Evolutionary conservation across 2,797 vertebrate species (phyloP).

Genomic region (Phoxinus dragarum): DNA sequence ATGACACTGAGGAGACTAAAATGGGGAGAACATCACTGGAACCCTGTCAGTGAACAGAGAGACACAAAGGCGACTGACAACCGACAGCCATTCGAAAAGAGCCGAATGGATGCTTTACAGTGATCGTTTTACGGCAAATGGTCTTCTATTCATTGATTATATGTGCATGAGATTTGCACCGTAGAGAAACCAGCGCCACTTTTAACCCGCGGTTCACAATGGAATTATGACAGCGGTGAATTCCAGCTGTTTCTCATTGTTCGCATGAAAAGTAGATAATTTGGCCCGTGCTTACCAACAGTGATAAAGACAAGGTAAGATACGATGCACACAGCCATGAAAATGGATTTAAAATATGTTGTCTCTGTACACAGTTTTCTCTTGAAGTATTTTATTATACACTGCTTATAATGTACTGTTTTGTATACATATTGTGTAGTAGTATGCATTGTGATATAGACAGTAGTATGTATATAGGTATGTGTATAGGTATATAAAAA

Average conservation of each 20-base stretch:
- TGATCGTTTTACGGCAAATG: slow-evolving; percentile 64
- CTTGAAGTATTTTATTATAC: neutral
- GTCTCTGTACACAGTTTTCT: neutral
- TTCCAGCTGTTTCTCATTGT: slow-evolving; percentile 52
- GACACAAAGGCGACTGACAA: slow-evolving; percentile 50
- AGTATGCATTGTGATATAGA: neutral
- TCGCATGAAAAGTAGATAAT: slow-evolving; percentile 7
- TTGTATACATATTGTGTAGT: neutral
- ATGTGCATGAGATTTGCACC: slow-evolving; percentile 32
- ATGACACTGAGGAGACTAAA: slow-evolving; percentile 67
- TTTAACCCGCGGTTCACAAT: slow-evolving; percentile 51
- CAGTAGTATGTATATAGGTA: neutral
- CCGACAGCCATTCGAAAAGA: slow-evolving; percentile 56
- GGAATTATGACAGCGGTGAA: slow-evolving; percentile 50
- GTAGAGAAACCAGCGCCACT: slow-evolving; percentile 8
- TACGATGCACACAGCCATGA: neutral
- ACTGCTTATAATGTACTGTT: neutral
- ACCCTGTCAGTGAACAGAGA: slow-evolving; percentile 51
- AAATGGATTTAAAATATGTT: neutral
- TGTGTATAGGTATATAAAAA: neutral
- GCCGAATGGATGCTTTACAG: slow-evolving; percentile 12
- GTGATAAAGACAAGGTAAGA: slow-evolving; percentile 2
- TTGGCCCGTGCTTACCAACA: neutral
- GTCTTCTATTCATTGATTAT: slow-evolving; percentile 48
- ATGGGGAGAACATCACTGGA: slow-evolving; percentile 65